Evolutionary conservation across 2,888 invertebrate genomes (phyloP), one percentile per base, ranked within the genome.

Genomic region (Apodemia duryi): DNA sequence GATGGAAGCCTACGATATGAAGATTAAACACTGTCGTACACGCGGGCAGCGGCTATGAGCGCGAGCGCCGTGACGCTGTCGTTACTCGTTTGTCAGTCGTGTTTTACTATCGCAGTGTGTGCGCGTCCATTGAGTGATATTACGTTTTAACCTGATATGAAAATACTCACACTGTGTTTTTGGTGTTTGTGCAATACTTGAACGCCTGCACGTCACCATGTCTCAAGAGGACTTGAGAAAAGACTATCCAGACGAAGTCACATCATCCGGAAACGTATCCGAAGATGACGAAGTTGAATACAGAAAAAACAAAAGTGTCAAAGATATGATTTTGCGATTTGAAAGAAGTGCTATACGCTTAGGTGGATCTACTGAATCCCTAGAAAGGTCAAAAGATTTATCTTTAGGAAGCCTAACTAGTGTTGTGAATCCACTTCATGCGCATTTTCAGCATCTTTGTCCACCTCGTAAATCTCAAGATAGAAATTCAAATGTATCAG

Each of bases 401-500:
- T 71, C 75, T 67, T 75, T 86, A 70, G 88, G 87, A 72, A 88
- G 84, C 77, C 82, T 91, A 70, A 83, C 85, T 63, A 88, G 86
- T 83, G 81, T 88, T 71, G 82, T 85, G 71, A 90, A 85, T 75
- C 89, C 91, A 13, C 73, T 90, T 68, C 86, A 88, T 69, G 74
- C 77, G 10, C 85, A 91, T 77, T 86, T 85, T 69, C 86, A 88
- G 70, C 85, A 85, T 74, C 78, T 88, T 69, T 80, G 73, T 64
- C 88, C 91, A 76, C 84, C 82, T 73, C 79, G 79, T 63, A 84
- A 76, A 77, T 80, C 86, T 71, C 88, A 85, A 77, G 87, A 90
- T 71, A 84, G 91, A 70, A 85, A 89, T 78, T 92, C 92, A 21
- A 89, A 86, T 71, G 82, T 90, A 68, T 92, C 92, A 70, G 90